Evolutionary conservation across 2,888 invertebrate species (phyloP).

Genomic region (Thymelicus lineola): DNA sequence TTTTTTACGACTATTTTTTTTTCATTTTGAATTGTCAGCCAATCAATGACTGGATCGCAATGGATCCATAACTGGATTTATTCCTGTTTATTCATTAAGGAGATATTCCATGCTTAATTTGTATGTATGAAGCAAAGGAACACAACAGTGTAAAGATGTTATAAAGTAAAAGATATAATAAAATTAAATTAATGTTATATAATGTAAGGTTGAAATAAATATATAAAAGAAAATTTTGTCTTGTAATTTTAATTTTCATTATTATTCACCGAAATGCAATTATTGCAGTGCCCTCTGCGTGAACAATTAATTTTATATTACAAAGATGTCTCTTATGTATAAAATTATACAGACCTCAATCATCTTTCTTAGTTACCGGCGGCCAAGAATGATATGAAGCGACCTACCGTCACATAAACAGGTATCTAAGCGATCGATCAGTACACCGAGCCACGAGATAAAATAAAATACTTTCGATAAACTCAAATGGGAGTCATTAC

Average conservation of each 20-base stretch:
- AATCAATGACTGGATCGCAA: no score
- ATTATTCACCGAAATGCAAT: constrained; percentile 67
- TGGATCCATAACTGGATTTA: no score
- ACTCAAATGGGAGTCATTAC: constrained; percentile 74
- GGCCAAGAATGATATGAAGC: constrained; percentile 49
- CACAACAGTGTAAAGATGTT: not conserved
- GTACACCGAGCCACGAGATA: constrained; percentile 42
- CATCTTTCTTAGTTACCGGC: constrained; percentile 39
- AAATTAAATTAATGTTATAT: constrained; percentile 26
- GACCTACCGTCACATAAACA: constrained; percentile 45
- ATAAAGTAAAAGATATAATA: constrained; percentile 21
- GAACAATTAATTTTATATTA: constrained; percentile 61
- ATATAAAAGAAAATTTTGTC: constrained; percentile 60
- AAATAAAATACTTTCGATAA: constrained; percentile 56
- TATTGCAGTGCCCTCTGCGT: constrained; percentile 63
- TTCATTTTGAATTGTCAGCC: no score
- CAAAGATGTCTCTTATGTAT: constrained; percentile 56
- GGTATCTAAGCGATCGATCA: constrained; percentile 31
- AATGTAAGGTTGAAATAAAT: constrained; percentile 37
- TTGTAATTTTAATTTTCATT: constrained; percentile 68
- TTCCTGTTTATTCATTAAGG: not conserved
- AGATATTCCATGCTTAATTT: not conserved
- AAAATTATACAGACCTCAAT: constrained; percentile 54
- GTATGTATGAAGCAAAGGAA: not conserved
- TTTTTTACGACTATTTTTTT: no score